These are phyloP conservation scores for Oikopleura albicans DNA, from an alignment of 23 tunicate genomes.

Conservation along the genomic window DNA sequence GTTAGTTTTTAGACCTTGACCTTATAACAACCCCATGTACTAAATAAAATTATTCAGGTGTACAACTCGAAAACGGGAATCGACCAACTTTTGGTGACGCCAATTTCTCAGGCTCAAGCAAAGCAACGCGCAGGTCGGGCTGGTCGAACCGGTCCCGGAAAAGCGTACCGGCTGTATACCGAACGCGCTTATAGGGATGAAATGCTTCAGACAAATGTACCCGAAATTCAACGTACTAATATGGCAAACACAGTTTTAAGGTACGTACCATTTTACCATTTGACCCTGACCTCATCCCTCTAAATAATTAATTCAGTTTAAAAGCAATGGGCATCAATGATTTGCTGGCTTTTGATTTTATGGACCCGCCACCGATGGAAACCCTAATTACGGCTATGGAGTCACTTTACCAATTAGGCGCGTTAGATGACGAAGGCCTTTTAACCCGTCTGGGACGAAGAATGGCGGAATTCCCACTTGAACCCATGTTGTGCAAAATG, in stretches of 20 bases:
- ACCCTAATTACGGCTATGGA: conserved; percentile 90
- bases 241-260: conserved; percentile 55
- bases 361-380: conserved; percentile 99
- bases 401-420: conserved; percentile 72
- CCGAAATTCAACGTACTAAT: conserved; percentile 91
- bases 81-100: conserved; percentile 82
- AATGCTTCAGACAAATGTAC: conserved; percentile 78
- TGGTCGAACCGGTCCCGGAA: conserved; percentile 92
- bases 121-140: conserved; percentile 95
- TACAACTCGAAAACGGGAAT: conserved; percentile 60
- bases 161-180: conserved; percentile 75
- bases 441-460: conserved; percentile 71
- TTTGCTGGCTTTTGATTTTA: conserved; percentile 80
- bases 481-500: conserved; percentile 95
- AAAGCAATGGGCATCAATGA: no score
- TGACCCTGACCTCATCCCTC: no score
- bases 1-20: no score
- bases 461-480: conserved; percentile 98
- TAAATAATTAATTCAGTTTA: no score
- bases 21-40: no score
- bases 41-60: no score
- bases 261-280: no score
- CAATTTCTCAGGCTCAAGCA: conserved; percentile 79
- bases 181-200: conserved; percentile 96
- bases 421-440: conserved; percentile 87